These are phyloP conservation scores for Dryobota labecula DNA, from an alignment of 2,888 invertebrate species.

Conservation along the genomic window DNA sequence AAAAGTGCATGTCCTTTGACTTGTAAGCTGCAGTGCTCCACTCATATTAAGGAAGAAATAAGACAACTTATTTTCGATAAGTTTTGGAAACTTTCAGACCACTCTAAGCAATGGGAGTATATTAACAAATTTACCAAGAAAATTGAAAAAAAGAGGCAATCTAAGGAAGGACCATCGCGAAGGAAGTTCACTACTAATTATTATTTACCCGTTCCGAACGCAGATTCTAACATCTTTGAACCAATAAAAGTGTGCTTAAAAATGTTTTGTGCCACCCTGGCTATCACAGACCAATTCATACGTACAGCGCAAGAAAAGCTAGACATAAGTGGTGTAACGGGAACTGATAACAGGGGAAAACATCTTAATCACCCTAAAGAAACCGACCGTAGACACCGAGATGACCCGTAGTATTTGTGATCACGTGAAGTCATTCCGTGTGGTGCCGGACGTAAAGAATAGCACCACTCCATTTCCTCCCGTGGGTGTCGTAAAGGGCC, in stretches of 20 bases:
- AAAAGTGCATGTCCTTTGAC: constrained; percentile 12
- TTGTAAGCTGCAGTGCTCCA: constrained; percentile 31
- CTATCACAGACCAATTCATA: constrained; percentile 16
- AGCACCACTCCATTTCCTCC: too few species aligned
- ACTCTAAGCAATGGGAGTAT: too few species aligned
- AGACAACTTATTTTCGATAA: too few species aligned
- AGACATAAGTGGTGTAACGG: constrained; percentile 3
- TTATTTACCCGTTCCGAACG: constrained; percentile 16
- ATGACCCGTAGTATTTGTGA: too few species aligned
- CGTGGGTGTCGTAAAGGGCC: too few species aligned
- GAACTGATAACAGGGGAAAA: constrained; percentile 29
- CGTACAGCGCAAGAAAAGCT: constrained; percentile 21
- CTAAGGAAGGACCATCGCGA: constrained; percentile 13
- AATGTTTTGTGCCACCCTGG: constrained; percentile 9
- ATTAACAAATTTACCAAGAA: background rate
- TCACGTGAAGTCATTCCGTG: too few species aligned
- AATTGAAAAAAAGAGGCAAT: too few species aligned
- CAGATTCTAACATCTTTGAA: background rate
- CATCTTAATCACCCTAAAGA: constrained; percentile 16
- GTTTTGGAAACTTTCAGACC: too few species aligned
- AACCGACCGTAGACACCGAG: too few species aligned
- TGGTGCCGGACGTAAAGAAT: too few species aligned
- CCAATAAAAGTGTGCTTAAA: background rate
- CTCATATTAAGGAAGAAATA: constrained; percentile 4
- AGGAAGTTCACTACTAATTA: constrained; percentile 15